Base-by-base conservation (phyloP, 2,888 invertebrate species). In the Hirtodrosophila confusa region DNA sequence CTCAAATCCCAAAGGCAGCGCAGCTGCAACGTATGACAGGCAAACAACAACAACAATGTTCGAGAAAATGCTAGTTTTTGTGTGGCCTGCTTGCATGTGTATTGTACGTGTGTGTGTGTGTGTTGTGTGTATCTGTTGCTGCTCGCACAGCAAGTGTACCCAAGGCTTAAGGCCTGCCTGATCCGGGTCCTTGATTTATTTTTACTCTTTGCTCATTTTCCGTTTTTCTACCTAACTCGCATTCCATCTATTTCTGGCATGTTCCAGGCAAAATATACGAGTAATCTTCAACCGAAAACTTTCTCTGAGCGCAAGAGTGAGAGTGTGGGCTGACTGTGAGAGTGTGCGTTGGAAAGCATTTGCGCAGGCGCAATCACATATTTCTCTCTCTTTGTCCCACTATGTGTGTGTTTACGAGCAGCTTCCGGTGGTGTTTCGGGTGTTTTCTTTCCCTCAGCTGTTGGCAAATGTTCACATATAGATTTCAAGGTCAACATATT, bases 171-270 rank as follows among this genome's bases (percentile, higher is more conserved):
- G 63, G 74, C 69, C 67, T 64, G 62, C 70, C 67, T 82, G 76
- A 67, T 68, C 63, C 49, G 83, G 70, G 78, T 83, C 87, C 86
- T 87, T 85, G 83, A 87, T 87, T 83, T 83, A 82, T 86, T 86
- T 86, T 71, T 76, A 85, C 60, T 66, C 64, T 66, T 64, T 77
- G 68, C 72, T 61, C 63, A 60, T 74, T 67, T 69, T 61, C 45
- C 47, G 23, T 45, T 63, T 63, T 77, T 65, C 82, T 84, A 80
- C 82, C 85, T 87, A 86, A 69, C 55, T 50, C 68, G 57, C 50
- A 65, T 75, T 61, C 43, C 63, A 66, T 66, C 43, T 75, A 58
- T 70, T 65, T 69, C 51, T 66, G 64, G 48, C 54, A 61, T 66
- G 23, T 73, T 79, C 50, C 60, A 72, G 66, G 50, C 62, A 55